These are phyloP conservation scores for Sebastes umbrosus DNA, from an alignment of 2,797 vertebrate genomes.

Conservation along the genomic window DNA sequence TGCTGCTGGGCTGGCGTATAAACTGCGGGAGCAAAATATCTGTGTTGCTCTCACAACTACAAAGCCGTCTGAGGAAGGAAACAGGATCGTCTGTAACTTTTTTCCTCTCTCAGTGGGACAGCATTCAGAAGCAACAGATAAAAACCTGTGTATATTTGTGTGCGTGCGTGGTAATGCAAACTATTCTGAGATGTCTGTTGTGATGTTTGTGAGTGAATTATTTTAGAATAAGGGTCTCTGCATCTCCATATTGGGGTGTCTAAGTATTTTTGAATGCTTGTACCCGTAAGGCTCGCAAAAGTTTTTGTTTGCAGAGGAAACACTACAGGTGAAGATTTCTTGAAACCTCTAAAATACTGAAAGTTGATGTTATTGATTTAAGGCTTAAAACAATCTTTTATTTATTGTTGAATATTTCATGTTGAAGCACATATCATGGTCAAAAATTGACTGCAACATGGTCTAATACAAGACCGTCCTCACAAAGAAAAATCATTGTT, in stretches of 20 bases:
- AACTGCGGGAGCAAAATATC: slow-evolving; percentile 37
- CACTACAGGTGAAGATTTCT: neutral
- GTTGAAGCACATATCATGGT: too few relatives aligned
- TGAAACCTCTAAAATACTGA: neutral
- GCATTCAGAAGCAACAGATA: neutral
- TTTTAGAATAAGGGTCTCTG: neutral
- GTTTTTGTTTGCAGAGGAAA: neutral
- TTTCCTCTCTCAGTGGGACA: slow-evolving; percentile 23
- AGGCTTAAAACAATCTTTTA: neutral
- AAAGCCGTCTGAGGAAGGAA: slow-evolving; percentile 27
- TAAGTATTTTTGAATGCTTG: neutral
- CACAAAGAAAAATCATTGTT: neutral
- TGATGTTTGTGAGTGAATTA: neutral
- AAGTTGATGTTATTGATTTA: neutral
- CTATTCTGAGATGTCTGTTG: neutral
- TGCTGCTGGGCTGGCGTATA: slow-evolving; percentile 31
- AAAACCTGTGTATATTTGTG: neutral
- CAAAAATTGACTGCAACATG: neutral
- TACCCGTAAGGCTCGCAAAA: neutral
- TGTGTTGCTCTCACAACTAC: slow-evolving; percentile 30
- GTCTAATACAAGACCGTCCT: neutral
- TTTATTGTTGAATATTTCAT: too few relatives aligned
- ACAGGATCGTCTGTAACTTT: slow-evolving; percentile 41
- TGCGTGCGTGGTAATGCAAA: neutral
- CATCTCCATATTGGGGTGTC: neutral